Conservation (phyloP, 2,888 invertebrate genomes). For the Tethea ocularis region DNA sequence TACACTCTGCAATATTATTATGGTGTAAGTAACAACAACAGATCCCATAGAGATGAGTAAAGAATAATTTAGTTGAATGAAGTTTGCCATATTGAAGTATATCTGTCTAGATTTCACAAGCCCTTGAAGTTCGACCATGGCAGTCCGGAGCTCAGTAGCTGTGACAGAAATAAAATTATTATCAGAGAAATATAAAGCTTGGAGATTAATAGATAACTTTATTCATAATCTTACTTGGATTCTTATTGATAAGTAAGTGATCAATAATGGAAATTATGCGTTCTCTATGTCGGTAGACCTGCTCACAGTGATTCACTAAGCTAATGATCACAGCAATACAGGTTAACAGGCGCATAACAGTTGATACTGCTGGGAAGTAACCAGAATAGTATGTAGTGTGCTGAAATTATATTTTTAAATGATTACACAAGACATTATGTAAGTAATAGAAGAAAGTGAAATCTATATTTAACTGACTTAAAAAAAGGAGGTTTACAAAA, state of each 20-base stretch:
- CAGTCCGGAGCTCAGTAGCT: conserved; percentile 47
- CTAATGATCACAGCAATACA: conserved; percentile 51
- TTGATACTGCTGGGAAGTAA: conserved; percentile 53
- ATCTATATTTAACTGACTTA: too few relatives aligned
- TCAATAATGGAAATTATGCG: conserved; percentile 56
- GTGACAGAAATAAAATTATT: conserved; percentile 15
- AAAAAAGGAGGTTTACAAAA: too few relatives aligned
- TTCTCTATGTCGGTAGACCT: conserved; percentile 51
- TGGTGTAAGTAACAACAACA: conserved; percentile 66
- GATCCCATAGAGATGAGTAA: conserved; percentile 63
- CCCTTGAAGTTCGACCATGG: conserved; percentile 45
- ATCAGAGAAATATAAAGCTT: conserved; percentile 14
- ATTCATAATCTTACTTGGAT: conserved; percentile 47
- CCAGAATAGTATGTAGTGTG: conserved; percentile 31
- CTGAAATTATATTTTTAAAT: conserved; percentile 31
- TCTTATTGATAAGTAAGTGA: conserved; percentile 56
- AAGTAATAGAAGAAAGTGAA: too few relatives aligned
- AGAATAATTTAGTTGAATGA: conserved; percentile 58
- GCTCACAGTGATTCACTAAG: conserved; percentile 59
- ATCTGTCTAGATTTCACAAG: conserved; percentile 55
- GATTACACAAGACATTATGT: background rate
- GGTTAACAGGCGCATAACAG: conserved; percentile 46
- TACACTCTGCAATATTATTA: conserved; percentile 64
- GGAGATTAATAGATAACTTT: background rate
- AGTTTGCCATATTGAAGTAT: conserved; percentile 59